Conservation (phyloP, 2,113 vertebrate species). For the Anser brachyrhynchus region DNA sequence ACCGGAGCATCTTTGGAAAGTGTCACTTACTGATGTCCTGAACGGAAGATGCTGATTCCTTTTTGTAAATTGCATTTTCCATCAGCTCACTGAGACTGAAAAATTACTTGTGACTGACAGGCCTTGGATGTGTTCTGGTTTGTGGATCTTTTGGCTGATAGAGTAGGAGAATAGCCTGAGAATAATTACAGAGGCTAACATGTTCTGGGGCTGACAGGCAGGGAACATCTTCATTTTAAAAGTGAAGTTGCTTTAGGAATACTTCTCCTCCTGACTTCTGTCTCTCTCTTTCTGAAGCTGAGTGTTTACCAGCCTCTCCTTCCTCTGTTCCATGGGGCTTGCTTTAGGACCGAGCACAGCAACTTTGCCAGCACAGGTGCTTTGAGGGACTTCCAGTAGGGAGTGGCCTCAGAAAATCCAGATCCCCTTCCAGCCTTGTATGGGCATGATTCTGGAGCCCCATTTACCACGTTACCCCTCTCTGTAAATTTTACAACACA, state of each 20-base stretch:
- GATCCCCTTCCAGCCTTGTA: background rate
- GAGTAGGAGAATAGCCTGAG: constrained; percentile 10
- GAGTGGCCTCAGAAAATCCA: background rate
- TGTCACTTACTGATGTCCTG: constrained; percentile 46
- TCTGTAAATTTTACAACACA: background rate
- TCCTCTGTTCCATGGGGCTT: background rate
- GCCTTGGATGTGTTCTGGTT: background rate
- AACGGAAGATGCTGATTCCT: constrained; percentile 39
- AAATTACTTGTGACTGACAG: constrained; percentile 40
- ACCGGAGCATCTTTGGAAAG: background rate
- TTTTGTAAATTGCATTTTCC: constrained; percentile 54
- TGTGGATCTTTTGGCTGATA: background rate
- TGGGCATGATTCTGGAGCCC: background rate
- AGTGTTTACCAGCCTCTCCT: background rate
- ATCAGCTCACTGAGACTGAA: constrained; percentile 42
- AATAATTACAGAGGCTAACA: constrained; percentile 31
- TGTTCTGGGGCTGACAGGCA: constrained; percentile 9
- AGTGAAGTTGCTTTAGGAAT: background rate
- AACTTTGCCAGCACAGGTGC: background rate
- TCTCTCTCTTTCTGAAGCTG: background rate
- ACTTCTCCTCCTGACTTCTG: background rate
- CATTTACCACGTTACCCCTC: background rate
- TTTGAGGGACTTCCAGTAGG: background rate
- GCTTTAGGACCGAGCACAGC: background rate
- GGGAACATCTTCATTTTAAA: background rate